phyloP scores from a whole-genome alignment of 1,140 invertebrate genomes.

The Stegodyphus mimosarum region DNA sequence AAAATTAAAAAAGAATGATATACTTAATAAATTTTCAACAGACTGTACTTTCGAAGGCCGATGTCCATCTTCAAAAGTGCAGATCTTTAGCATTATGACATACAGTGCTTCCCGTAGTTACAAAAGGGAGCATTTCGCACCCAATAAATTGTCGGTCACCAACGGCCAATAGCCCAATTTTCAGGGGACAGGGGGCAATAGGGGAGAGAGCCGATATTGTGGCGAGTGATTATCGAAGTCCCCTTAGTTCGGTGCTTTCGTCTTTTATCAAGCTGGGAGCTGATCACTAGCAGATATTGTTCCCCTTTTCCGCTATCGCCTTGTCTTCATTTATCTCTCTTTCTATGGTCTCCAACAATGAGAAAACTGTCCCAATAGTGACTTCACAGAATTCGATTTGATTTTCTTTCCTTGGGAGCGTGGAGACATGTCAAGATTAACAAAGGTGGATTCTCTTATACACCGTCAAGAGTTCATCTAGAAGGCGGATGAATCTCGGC shows the following conservation, averaged over 20 bases:
- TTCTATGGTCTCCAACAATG: conserved; percentile 24
- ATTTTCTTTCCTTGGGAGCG: neutral
- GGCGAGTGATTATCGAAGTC: conserved; percentile 45
- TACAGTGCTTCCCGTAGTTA: neutral
- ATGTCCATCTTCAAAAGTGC: no score
- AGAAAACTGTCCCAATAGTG: neutral
- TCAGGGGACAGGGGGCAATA: neutral
- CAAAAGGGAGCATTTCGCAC: conserved; percentile 5
- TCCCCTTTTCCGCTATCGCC: conserved; percentile 37
- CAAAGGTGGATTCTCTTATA: conserved; percentile 2
- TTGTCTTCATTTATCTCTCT: conserved; percentile 41
- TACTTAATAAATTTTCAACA: no score
- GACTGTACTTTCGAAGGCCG: no score
- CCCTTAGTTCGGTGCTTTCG: neutral
- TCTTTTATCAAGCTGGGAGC: conserved; percentile 38
- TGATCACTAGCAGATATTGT: conserved; percentile 43
- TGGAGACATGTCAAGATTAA: conserved; percentile 9
- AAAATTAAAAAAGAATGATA: no score
- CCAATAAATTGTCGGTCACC: conserved; percentile 20
- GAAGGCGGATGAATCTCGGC: no score
- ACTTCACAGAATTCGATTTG: neutral
- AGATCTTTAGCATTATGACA: no score
- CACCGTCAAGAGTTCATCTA: no score
- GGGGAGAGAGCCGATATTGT: conserved; percentile 34
- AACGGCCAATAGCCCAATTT: conserved; percentile 14